Evolutionary conservation across 2,113 vertebrate species (phyloP).

Genomic region (Hirundichthys speculiger): DNA sequence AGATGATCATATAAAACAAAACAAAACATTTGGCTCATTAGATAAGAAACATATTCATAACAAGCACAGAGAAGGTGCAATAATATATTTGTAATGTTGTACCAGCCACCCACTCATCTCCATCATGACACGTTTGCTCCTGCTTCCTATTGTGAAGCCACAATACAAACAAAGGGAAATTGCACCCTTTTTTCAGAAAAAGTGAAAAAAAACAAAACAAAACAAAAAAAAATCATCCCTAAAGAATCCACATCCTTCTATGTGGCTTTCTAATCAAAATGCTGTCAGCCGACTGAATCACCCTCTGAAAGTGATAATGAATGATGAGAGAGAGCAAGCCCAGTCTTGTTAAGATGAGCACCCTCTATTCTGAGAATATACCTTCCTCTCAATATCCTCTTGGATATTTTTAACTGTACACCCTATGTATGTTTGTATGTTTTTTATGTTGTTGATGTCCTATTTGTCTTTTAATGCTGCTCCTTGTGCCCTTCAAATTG

Average conservation of each 20-base stretch:
- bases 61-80: not conserved
- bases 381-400: conserved; percentile 18
- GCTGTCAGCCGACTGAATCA: conserved; percentile 39
- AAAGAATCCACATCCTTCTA: conserved; percentile 22
- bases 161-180: conserved; percentile 7
- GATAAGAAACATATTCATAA: not conserved
- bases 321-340: conserved; percentile 33
- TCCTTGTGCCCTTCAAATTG: no score
- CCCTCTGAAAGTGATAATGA: conserved; percentile 49
- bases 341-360: conserved; percentile 35
- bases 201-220: not conserved
- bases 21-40: no score
- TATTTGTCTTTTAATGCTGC: no score
- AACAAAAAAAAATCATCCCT: not conserved
- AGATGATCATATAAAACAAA: no score
- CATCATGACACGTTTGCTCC: conserved; percentile 8
- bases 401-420: no score
- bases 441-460: no score
- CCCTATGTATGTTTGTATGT: no score
- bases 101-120: conserved; percentile 1
- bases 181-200: not conserved
- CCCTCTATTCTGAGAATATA: conserved; percentile 17
- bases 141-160: conserved; percentile 30
- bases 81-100: conserved; percentile 26
- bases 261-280: conserved; percentile 21